Base-by-base conservation (phyloP, 35 echinoderm and acorn worm genomes). In the Ptychodera flava region DNA sequence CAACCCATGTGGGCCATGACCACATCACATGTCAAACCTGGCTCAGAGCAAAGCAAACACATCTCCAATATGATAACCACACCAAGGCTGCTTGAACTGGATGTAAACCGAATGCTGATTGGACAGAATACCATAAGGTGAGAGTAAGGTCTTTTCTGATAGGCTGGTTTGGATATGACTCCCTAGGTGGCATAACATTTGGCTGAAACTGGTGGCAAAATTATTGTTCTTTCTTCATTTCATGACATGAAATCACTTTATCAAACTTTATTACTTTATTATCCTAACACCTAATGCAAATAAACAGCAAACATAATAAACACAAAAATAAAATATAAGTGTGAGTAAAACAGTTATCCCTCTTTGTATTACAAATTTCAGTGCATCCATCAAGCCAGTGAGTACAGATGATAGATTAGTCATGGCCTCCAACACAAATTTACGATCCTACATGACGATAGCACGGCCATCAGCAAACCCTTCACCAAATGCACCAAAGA, bases 1-100 rank as follows among this genome's bases (percentile, higher is more conserved):
- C 90, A 90, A 33, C 89, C 87, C 82, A 99, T 99, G 96, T 99
- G 96, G 96, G 88, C 96, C 30, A 92, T 99, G 96, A 88, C 86
- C 32, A 90, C 81, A 16, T 99, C 96, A 0, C 76, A 64, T 6
- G 22, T 22, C 6, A 64, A 64, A 64, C 45, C 45, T 12, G n/a
- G n/a, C n/a, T n/a, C n/a, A 12, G 45, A 12, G 6, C 6, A 64
- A 6, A 22, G 45, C 45, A 64, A 64, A 64, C 45, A 12, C 6
- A 6, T 22, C 6, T n/a, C 6, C 45, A 64, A 22, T 64, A 64
- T 92, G 53, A 89, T 97, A 32, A 93, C 87, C 38, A 99, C 96
- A 15, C 96, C 96, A 1, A 89, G 90, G 31, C 88, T 99, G 38
- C 82, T 99, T 35, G 96, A 99, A 83, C 89, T 99, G n/a, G 96